phyloP scores from a whole-genome alignment of 2,797 vertebrate genomes.

The Carduelis carduelis region DNA sequence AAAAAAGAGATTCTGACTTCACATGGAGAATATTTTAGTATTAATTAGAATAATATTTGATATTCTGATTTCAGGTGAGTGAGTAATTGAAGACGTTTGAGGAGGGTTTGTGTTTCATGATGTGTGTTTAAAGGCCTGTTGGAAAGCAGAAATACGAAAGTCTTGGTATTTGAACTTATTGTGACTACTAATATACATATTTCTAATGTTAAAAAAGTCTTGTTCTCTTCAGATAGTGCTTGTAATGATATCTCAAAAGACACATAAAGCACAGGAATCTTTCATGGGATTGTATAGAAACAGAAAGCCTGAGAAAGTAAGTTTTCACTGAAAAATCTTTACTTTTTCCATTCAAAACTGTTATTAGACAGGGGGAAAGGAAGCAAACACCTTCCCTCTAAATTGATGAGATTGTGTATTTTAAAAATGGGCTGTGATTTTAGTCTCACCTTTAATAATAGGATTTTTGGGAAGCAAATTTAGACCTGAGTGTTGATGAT shows the following conservation, averaged over 20 bases:
- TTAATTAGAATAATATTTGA: background rate
- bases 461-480: slow-evolving; percentile 68
- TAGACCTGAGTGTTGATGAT: slow-evolving; percentile 71
- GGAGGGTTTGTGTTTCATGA: background rate
- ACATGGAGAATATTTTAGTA: background rate
- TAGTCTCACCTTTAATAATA: slow-evolving; percentile 63
- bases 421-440: slow-evolving; percentile 2
- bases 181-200: background rate
- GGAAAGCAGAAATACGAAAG: background rate
- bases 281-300: background rate
- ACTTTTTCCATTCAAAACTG: slow-evolving; percentile 23
- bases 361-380: background rate
- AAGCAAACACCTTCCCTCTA: slow-evolving; percentile 6
- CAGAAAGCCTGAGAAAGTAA: background rate
- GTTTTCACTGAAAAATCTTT: background rate
- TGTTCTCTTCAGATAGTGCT: background rate
- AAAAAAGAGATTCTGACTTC: background rate
- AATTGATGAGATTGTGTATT: background rate
- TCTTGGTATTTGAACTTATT: background rate
- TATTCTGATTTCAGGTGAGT: background rate
- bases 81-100: background rate
- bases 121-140: background rate
- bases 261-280: background rate
- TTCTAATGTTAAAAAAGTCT: background rate
- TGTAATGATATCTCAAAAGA: background rate